Evolutionary conservation across 1,140 invertebrate genomes (phyloP).

Genomic region (Temnothorax longispinosus): DNA sequence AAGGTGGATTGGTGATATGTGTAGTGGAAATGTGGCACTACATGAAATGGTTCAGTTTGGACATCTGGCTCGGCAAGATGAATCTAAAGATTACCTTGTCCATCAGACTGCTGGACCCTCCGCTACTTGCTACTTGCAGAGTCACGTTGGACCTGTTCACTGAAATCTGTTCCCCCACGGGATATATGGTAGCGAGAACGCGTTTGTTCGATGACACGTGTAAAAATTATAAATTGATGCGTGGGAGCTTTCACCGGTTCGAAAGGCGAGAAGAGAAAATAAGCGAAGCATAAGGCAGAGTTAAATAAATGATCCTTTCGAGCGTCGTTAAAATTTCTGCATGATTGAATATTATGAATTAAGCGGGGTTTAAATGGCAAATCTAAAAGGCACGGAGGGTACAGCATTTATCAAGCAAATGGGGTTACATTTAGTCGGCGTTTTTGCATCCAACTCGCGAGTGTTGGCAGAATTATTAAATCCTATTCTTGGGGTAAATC

Average conservation of each 20-base stretch:
- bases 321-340: constrained; percentile 17
- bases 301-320: constrained; percentile 18
- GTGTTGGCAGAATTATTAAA: constrained; percentile 19
- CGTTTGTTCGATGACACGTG: constrained; percentile 49
- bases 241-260: constrained; percentile 43
- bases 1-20: constrained; percentile 43
- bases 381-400: not conserved
- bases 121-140: constrained; percentile 50
- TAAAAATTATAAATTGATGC: constrained; percentile 62
- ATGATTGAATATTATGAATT: constrained; percentile 18
- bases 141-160: constrained; percentile 72
- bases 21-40: constrained; percentile 26
- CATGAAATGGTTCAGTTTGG: constrained; percentile 47
- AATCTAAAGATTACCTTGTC: constrained; percentile 67
- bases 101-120: constrained; percentile 50
- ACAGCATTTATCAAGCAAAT: constrained; percentile 7
- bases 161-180: constrained; percentile 47
- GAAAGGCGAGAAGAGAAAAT: constrained; percentile 25
- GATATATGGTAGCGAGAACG: constrained; percentile 43
- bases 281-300: not conserved
- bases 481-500: not conserved
- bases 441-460: not conserved
- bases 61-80: constrained; percentile 68
- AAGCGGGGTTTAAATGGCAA: constrained; percentile 1
- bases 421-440: not conserved